A percentile compares a stretch with the other conserved stretches of the same genome.
These are phyloP conservation scores for Epizoanthus illoricatus DNA, from an alignment of 92 coral and sea anemone genomes.

Conservation along the genomic window DNA sequence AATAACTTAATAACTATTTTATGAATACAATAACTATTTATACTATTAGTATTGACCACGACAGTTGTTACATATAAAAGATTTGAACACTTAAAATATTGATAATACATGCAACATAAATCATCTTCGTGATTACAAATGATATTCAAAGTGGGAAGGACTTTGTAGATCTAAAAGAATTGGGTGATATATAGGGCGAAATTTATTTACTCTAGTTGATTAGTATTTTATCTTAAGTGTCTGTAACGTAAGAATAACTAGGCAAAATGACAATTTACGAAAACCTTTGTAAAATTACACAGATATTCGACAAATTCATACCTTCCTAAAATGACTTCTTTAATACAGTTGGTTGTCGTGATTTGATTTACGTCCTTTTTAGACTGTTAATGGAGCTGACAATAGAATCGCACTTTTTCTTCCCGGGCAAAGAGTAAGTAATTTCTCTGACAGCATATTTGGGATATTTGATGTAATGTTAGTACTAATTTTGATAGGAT, in stretches of 20 bases:
- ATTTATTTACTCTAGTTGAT: neutral
- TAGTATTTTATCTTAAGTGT: neutral
- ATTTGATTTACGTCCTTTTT: neutral
- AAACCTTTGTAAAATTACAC: neutral
- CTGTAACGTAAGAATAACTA: neutral
- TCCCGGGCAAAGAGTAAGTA: conserved; percentile 7
- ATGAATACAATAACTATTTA: no score
- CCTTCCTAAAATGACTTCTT: neutral
- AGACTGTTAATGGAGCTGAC: conserved; percentile 5
- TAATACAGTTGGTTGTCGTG: neutral
- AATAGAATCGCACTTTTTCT: conserved; percentile 1
- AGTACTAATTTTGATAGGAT: conserved; percentile 32
- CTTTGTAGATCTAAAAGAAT: no score
- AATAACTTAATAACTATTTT: no score
- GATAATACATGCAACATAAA: no score
- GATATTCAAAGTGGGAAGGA: no score
- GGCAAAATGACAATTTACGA: neutral
- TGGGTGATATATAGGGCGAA: neutral
- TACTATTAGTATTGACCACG: no score
- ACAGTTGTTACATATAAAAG: no score
- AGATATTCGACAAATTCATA: neutral
- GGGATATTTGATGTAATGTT: conserved; percentile 25
- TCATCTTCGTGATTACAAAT: no score
- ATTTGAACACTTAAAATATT: no score
- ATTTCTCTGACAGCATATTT: conserved; percentile 22